A percentile compares a stretch with the other conserved stretches of the same genome.
Conservation (phyloP, 30 jellyfish, hydroid and myxozoan species). For the Euphysa ruthae region DNA sequence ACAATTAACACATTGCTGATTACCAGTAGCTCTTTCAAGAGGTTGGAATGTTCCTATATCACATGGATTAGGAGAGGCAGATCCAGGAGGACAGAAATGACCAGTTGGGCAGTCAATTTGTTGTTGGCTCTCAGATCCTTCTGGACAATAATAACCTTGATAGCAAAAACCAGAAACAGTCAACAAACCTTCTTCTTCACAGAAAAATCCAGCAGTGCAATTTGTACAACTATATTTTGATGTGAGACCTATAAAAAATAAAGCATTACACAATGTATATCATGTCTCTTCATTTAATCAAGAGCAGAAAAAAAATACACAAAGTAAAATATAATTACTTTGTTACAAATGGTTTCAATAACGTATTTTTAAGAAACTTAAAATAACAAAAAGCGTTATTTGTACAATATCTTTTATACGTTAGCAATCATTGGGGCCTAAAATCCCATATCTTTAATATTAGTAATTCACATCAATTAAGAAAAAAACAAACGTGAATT, state of each 20-base stretch:
- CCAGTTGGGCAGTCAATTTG: slow-evolving; percentile 79
- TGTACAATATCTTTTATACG: too few relatives aligned
- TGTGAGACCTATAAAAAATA: slow-evolving; percentile 39
- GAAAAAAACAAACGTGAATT: too few relatives aligned
- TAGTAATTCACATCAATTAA: too few relatives aligned
- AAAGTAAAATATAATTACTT: too few relatives aligned
- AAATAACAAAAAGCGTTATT: too few relatives aligned
- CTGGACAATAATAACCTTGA: slow-evolving; percentile 83
- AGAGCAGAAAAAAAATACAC: too few relatives aligned
- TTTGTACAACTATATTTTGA: slow-evolving; percentile 43
- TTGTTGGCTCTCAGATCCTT: slow-evolving; percentile 59
- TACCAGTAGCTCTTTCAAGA: slow-evolving; percentile 35
- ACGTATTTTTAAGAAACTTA: too few relatives aligned
- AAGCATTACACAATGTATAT: too few relatives aligned
- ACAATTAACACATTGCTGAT: slow-evolving; percentile 65
- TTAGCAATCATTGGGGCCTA: too few relatives aligned
- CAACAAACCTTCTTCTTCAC: slow-evolving; percentile 73
- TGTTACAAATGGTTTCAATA: too few relatives aligned
- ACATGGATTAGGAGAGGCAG: slow-evolving; percentile 62
- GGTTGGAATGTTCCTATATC: slow-evolving; percentile 92
- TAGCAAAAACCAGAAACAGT: slow-evolving; percentile 74
- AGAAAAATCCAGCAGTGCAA: slow-evolving; percentile 82
- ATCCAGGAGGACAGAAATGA: slow-evolving; percentile 64
- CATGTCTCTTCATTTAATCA: too few relatives aligned
- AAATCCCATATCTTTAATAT: too few relatives aligned